Evolutionary conservation across 2,113 vertebrate species (phyloP).

Genomic region (Martes martes): DNA sequence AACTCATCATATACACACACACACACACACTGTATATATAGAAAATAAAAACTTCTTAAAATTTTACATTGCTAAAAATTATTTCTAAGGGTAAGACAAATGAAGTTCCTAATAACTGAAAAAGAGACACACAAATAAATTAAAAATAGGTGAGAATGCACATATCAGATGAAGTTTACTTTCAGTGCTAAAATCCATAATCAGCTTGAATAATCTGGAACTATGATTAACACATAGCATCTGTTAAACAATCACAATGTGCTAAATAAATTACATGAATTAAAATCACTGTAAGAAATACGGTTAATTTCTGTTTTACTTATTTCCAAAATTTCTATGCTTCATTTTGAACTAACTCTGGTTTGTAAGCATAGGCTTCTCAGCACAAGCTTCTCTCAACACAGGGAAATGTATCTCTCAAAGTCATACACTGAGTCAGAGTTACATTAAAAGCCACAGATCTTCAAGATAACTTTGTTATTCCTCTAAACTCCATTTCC

Average conservation of each 20-base stretch:
- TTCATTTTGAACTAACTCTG: constrained; percentile 8
- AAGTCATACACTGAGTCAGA: background rate
- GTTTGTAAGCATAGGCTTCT: background rate
- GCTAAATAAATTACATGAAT: background rate
- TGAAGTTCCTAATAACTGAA: background rate
- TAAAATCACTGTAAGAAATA: background rate
- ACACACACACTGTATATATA: background rate
- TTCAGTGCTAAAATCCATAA: constrained; percentile 27
- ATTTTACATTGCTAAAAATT: background rate
- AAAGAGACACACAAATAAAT: background rate
- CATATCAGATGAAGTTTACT: constrained; percentile 5
- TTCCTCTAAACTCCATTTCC: background rate
- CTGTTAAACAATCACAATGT: background rate
- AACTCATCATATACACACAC: background rate
- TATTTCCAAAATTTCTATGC: background rate
- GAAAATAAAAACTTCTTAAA: background rate
- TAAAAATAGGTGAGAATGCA: constrained; percentile 3
- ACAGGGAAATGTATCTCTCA: background rate
- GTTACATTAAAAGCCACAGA: background rate
- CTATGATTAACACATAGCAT: background rate
- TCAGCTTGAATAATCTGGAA: background rate
- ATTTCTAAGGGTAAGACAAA: constrained; percentile 2
- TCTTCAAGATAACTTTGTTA: background rate
- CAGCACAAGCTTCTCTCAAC: background rate
- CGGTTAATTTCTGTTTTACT: constrained; percentile 6